phyloP scores from a whole-genome alignment of 2,888 invertebrate genomes.

The Myopa testacea region DNA sequence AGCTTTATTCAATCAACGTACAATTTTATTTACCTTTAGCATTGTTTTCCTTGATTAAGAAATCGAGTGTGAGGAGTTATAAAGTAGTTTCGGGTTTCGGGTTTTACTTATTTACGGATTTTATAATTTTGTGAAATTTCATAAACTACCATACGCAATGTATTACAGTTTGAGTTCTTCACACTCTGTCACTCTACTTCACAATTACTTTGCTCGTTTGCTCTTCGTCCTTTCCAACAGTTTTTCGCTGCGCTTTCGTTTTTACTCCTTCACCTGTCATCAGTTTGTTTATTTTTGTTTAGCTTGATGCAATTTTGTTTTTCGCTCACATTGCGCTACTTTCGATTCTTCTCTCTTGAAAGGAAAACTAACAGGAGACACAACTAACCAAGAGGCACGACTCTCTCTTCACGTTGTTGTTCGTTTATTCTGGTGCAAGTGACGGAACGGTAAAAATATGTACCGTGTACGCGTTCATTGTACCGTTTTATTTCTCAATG shows the following conservation, averaged over 20 bases:
- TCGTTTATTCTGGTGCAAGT: neutral
- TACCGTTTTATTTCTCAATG: too few relatives aligned
- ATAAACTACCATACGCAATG: neutral
- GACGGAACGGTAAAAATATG: too few relatives aligned
- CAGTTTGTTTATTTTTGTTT: neutral
- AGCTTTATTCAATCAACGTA: neutral
- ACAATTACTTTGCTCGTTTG: neutral
- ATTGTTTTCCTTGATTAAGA: neutral
- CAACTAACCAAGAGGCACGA: neutral
- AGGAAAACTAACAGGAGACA: neutral
- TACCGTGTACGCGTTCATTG: too few relatives aligned
- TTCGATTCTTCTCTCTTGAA: neutral
- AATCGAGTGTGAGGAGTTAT: too few relatives aligned
- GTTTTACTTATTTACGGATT: neutral
- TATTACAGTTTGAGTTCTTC: neutral
- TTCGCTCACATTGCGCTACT: neutral
- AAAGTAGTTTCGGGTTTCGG: neutral
- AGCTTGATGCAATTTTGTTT: neutral
- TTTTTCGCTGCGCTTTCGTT: neutral
- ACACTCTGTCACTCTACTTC: neutral
- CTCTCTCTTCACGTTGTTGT: neutral
- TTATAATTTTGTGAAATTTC: too few relatives aligned
- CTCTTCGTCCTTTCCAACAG: neutral
- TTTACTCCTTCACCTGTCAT: neutral
- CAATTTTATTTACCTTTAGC: neutral